Evolutionary conservation across 2,113 vertebrate genomes (phyloP), one percentile per base, ranked within the genome.

Genomic region (Zosterops japonicus): DNA sequence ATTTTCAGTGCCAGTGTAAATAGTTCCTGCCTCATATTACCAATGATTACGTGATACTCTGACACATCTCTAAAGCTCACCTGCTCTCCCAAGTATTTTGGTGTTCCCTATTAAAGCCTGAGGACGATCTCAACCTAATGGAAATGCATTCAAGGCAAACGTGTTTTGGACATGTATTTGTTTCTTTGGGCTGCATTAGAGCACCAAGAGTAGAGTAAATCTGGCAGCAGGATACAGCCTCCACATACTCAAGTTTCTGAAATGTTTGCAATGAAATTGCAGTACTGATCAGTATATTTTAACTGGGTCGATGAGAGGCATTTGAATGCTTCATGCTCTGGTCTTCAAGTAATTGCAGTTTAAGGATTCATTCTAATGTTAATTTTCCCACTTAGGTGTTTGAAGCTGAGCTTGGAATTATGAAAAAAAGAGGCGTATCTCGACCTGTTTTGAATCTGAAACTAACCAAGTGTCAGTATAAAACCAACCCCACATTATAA

Each of bases 341-440:
- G 50, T 91, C 65, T 90, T 89, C 84, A 94, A 83, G 78, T 87
- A 93, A 95, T 79, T 93, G 78, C 89, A 80, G 81, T 86, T 93
- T 83, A 83, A 95, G 44, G 70, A 83, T 82, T 95, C 50, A 69
- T 94, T 97, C 93, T 94, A 79, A 93, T 83, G 87, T 85, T 94
- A 85, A 89, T 95, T 95, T 90, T 70, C 55, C 46, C 70, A 80
- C 70, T 95, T 87, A 64, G 0, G 6, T 29, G 7, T 76, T 95
- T 76, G 72, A 95, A 94, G 63, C 78, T 69, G 84, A 90, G 89
- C 42, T 91, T 79, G 81, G 67, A 87, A 42, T 87, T 76, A 84
- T 77, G 70, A 53, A 96, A 69, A 93, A 67, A 49, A 57, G 69
- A 92, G 36, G 44, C 74, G 24, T 53, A 78, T 68, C 74, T 91